phyloP scores from a whole-genome alignment of 2,113 vertebrate genomes.

The Ondatra zibethicus region DNA sequence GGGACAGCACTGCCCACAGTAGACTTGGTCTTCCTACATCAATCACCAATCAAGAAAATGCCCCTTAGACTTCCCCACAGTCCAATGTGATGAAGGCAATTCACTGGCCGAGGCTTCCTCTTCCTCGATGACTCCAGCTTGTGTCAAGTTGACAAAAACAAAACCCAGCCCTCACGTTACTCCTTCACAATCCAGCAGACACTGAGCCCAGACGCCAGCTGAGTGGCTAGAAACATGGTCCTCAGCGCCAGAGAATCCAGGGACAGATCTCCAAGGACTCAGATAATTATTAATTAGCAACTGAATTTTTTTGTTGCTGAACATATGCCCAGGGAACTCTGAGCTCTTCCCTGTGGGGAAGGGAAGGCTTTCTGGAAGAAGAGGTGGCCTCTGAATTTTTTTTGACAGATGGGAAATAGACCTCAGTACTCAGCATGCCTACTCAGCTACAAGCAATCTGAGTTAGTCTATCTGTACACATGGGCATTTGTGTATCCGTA shows the following conservation, averaged over 20 bases:
- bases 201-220: neutral
- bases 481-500: no score
- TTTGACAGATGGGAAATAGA: neutral
- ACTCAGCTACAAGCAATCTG: neutral
- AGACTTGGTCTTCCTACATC: neutral
- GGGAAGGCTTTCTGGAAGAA: neutral
- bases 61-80: neutral
- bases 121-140: neutral
- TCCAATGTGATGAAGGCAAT: neutral
- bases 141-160: neutral
- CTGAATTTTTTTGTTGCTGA: neutral
- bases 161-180: accelerated
- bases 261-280: neutral
- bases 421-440: neutral
- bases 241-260: no score
- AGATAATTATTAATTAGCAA: neutral
- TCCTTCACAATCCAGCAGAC: neutral
- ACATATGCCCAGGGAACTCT: neutral
- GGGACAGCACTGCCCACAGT: accelerated
- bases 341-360: neutral
- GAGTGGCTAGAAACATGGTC: neutral
- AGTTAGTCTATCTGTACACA: neutral
- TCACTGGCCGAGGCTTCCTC: neutral
- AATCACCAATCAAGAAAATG: neutral
- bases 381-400: neutral